phyloP scores from a whole-genome alignment of 1,140 invertebrate species.

The Euschistus heros region DNA sequence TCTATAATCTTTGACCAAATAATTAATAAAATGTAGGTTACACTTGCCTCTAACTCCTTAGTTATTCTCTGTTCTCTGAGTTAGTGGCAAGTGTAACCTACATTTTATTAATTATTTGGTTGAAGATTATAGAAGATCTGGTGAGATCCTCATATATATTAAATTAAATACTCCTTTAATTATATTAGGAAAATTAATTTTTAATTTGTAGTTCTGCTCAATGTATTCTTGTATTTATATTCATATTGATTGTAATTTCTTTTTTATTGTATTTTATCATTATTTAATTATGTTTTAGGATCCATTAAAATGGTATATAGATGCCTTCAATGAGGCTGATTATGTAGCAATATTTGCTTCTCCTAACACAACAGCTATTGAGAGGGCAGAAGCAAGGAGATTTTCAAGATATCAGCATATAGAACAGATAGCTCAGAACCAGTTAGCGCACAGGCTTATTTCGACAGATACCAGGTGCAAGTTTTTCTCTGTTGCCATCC shows the following conservation, averaged over 20 bases:
- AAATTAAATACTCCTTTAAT: neutral
- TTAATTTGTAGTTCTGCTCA: too few species aligned
- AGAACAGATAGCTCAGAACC: slow-evolving; percentile 20
- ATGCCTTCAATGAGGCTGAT: slow-evolving; percentile 25
- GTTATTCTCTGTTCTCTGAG: too few species aligned
- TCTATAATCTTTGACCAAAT: too few species aligned
- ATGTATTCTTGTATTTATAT: too few species aligned
- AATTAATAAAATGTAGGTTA: too few species aligned
- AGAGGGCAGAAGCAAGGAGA: slow-evolving; percentile 14
- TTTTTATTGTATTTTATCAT: too few species aligned
- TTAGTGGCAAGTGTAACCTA: too few species aligned
- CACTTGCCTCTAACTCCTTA: too few species aligned
- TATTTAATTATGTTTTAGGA: slow-evolving; percentile 13
- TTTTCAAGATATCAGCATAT: slow-evolving; percentile 20
- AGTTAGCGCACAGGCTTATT: slow-evolving; percentile 16
- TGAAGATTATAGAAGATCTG: too few species aligned
- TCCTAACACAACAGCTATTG: slow-evolving; percentile 6
- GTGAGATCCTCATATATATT: too few species aligned
- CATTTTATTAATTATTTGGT: too few species aligned
- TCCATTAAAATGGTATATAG: slow-evolving; percentile 24
- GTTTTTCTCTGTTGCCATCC: slow-evolving; percentile 23
- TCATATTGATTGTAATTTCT: too few species aligned
- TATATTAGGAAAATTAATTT: neutral
- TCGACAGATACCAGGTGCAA: slow-evolving; percentile 21
- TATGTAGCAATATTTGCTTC: slow-evolving; percentile 26